A percentile compares a stretch with the other conserved stretches of the same genome.
These are phyloP conservation scores for Lamellibrachia luymesi DNA, from an alignment of 1,140 invertebrate species.

Conservation along the genomic window DNA sequence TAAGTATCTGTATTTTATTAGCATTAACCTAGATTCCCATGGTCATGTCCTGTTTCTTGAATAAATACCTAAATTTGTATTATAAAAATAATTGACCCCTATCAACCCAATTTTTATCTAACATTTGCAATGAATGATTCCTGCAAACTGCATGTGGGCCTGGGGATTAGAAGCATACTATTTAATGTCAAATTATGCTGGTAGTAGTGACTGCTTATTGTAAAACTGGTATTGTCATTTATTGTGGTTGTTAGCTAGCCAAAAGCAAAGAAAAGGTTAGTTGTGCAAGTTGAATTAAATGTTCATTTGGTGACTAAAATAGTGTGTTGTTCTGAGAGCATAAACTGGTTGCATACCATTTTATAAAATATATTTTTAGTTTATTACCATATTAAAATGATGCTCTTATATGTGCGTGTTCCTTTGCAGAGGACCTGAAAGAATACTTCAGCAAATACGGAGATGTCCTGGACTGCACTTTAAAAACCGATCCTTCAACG, in stretches of 20 bases:
- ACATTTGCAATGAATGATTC: too few species aligned
- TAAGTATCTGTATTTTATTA: conserved; percentile 19
- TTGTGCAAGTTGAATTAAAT: background rate
- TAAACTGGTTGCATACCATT: background rate
- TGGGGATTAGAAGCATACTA: too few species aligned
- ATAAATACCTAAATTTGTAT: too few species aligned
- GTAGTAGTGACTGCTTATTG: too few species aligned
- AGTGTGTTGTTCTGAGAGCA: background rate
- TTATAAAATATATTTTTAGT: conserved; percentile 52
- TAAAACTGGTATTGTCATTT: background rate
- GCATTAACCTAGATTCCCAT: background rate
- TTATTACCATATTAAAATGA: conserved; percentile 25
- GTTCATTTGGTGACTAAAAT: background rate
- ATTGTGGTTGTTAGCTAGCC: background rate
- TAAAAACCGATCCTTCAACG: conserved; percentile 95
- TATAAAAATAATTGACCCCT: too few species aligned
- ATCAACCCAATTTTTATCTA: too few species aligned
- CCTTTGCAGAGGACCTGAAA: conserved; percentile 52
- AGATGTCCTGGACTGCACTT: conserved; percentile 91
- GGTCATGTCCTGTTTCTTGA: too few species aligned
- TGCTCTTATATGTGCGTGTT: conserved; percentile 20
- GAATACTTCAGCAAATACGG: conserved; percentile 69
- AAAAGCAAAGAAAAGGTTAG: background rate
- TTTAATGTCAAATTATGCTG: too few species aligned
- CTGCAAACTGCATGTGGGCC: too few species aligned